Percentiles rank a stretch among this genome's conserved stretches.
phyloP scores from a whole-genome alignment of 2,113 vertebrate species.

The Neogobius melanostomus region DNA sequence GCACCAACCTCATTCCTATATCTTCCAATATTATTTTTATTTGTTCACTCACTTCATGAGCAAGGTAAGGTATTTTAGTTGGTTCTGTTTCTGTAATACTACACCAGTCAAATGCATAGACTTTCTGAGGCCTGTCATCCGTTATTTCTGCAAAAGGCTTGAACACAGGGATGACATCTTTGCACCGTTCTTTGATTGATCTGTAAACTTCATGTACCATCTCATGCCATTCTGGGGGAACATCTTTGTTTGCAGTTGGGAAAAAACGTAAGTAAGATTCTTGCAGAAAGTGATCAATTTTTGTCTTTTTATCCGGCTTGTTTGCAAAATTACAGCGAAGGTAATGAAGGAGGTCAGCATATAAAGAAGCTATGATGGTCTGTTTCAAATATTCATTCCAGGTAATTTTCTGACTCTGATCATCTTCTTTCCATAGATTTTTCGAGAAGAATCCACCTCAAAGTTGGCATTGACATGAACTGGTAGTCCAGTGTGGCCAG shows the following conservation, averaged over 20 bases:
- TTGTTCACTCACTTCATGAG: accelerated
- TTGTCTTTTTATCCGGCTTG: accelerated
- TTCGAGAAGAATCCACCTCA: conserved; percentile 78
- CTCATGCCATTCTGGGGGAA: conserved; percentile 69
- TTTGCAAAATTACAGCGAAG: conserved; percentile 42
- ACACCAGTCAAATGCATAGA: conserved; percentile 62
- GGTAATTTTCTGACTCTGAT: conserved; percentile 52
- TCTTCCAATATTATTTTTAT: conserved; percentile 58
- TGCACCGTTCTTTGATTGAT: conserved; percentile 48
- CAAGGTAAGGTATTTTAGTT: conserved; percentile 55
- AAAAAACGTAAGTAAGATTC: conserved; percentile 71
- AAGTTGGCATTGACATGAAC: conserved; percentile 86
- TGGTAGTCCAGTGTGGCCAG: conserved; percentile 76
- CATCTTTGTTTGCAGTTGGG: conserved; percentile 46
- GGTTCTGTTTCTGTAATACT: conserved; percentile 44
- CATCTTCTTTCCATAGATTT: conserved; percentile 73
- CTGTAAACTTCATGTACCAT: conserved; percentile 75
- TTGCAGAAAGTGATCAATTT: background rate
- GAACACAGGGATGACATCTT: conserved; percentile 76
- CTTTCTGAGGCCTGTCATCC: accelerated
- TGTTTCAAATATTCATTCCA: conserved; percentile 80
- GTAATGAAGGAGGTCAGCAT: conserved; percentile 75
- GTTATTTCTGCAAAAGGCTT: background rate
- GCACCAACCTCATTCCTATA: conserved; percentile 79
- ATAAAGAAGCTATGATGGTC: conserved; percentile 73